These are phyloP conservation scores for Hydractinia echinata DNA, from an alignment of 30 jellyfish, hydroid and myxozoan species.

Conservation along the genomic window DNA sequence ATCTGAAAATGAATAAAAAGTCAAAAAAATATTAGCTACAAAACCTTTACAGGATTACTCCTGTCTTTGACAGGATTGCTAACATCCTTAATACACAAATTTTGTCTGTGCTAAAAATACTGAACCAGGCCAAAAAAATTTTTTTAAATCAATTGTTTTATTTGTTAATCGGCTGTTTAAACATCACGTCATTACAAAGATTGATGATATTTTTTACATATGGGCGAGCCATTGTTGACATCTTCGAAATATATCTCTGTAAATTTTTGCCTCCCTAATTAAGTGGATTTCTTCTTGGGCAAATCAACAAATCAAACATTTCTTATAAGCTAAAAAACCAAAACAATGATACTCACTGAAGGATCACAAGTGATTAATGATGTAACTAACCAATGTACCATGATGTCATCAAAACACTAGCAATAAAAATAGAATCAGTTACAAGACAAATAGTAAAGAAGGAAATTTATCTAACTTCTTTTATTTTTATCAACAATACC, in stretches of 20 bases:
- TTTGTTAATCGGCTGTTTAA: too few relatives aligned
- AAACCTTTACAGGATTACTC: too few relatives aligned
- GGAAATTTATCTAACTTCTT: neutral
- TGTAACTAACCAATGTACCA: conserved; percentile 37
- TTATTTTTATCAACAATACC: neutral
- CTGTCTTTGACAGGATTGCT: too few relatives aligned
- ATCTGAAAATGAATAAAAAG: conserved; percentile 13
- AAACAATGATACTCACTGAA: neutral
- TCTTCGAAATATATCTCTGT: too few relatives aligned
- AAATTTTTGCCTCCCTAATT: too few relatives aligned
- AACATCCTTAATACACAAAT: too few relatives aligned
- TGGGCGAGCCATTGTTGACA: too few relatives aligned
- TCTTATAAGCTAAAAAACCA: neutral
- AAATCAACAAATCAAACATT: neutral
- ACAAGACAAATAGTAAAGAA: neutral
- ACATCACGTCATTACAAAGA: too few relatives aligned
- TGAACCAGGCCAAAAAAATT: too few relatives aligned
- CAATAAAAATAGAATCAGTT: neutral
- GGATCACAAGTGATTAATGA: conserved; percentile 35
- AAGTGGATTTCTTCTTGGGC: neutral
- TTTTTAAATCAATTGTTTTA: too few relatives aligned
- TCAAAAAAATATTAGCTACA: neutral
- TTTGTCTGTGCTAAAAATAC: too few relatives aligned
- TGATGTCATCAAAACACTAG: conserved; percentile 43
- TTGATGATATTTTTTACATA: too few relatives aligned